phyloP scores from a whole-genome alignment of 2,888 invertebrate genomes.

The Lypha dubia region DNA sequence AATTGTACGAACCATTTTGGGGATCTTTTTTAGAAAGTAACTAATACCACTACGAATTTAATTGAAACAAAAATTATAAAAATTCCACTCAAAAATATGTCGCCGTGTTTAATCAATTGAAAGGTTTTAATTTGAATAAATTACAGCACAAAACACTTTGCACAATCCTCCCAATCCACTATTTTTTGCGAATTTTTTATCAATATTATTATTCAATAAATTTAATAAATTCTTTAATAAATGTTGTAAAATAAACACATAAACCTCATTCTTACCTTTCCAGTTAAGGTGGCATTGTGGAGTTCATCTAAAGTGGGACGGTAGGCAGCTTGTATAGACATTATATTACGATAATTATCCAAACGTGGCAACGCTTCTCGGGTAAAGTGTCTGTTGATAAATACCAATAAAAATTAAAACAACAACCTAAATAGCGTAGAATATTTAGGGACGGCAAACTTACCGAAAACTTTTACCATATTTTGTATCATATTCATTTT shows the following conservation, averaged over 20 bases:
- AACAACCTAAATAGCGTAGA: neutral
- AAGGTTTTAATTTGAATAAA: no score
- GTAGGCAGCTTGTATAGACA: constrained; percentile 93
- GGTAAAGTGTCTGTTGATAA: constrained; percentile 88
- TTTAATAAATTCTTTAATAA: no score
- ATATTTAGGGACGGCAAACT: constrained; percentile 50
- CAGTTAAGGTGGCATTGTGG: constrained; percentile 91
- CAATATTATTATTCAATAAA: no score
- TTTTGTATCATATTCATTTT: constrained; percentile 87
- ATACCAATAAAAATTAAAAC: neutral
- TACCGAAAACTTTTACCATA: constrained; percentile 92
- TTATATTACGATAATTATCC: constrained; percentile 94
- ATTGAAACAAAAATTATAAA: no score
- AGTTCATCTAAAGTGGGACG: constrained; percentile 94
- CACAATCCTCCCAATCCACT: no score
- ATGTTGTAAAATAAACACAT: neutral
- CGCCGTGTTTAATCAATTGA: no score
- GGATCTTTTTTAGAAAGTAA: no score
- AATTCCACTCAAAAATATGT: no score
- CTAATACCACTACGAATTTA: no score
- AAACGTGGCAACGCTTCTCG: constrained; percentile 93
- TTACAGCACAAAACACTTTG: no score
- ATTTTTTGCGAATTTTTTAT: no score
- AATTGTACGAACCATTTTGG: no score
- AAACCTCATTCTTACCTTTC: constrained; percentile 87